Evolutionary conservation across 2,797 vertebrate species (phyloP), one percentile per base, ranked within the genome.

Genomic region (Pangasius sanitwongsei): DNA sequence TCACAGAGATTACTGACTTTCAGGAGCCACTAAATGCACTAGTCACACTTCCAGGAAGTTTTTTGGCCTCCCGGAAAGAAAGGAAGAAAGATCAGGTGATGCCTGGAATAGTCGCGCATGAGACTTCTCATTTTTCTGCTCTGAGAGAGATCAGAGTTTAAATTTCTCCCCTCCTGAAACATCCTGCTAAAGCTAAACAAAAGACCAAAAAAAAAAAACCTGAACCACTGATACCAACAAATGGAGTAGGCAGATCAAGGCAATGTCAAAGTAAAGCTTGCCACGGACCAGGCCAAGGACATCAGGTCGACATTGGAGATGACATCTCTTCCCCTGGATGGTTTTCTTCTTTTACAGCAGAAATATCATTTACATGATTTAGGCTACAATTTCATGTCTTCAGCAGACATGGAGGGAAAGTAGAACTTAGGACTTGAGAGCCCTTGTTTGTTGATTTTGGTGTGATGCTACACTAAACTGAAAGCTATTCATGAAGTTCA

Each of bases 91-190:
- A 70, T 70, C 41, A 55, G 41, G 65, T 85, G 63, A 55, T 53
- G 48, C 83, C 83, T 34, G 65, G 65, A 85, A 85, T 85, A 70
- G 31, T 6, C 11, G 0, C 44, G 13, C 83, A 34, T 55, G 31
- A 20, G 65, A 85, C 65, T 9, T 70, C 83, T 85, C 83, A 5
- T 85, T 55, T 85, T 85, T 85, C 83, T 70, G n/a, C 48, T 53
- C 13, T n/a, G 82, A 48, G 28, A 67, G 28, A n/a, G 61, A 67
- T 84, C 41, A 84, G n/a, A 67, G 25, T 20, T 34, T 67, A 6
- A 6, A 82, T 50, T 20, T 34, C 20, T 70, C 11, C 23, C 12
- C 20, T 53, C 48, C n/a, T 55, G 20, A 55, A 85, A 85, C 83
- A 70, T 85, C 83, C 83, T 55, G 83, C 20, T 55, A 69, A 85